These are phyloP conservation scores for Falco cherrug DNA, from an alignment of 2,797 vertebrate species.

Conservation along the genomic window DNA sequence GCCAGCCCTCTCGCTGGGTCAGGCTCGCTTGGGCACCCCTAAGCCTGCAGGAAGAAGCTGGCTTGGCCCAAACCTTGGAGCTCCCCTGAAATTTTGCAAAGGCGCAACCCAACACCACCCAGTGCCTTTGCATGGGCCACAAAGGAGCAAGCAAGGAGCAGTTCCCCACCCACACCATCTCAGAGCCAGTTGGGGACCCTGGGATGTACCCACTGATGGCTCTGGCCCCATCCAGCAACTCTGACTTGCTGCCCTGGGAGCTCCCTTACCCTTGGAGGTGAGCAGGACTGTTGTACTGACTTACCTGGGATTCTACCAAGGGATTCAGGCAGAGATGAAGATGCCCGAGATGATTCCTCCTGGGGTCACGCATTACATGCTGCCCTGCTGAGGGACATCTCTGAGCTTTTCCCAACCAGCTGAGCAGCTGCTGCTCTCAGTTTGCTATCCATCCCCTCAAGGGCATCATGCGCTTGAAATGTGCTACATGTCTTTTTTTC, in stretches of 20 bases:
- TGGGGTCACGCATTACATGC: fast-evolving
- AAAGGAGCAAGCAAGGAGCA: neutral
- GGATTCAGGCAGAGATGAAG: neutral
- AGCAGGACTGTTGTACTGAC: neutral
- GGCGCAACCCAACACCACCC: neutral
- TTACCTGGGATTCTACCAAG: neutral
- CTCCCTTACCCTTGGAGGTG: neutral
- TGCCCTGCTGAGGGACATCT: neutral
- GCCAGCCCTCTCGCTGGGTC: fast-evolving
- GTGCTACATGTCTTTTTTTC: neutral
- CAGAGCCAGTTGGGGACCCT: neutral
- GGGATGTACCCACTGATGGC: neutral
- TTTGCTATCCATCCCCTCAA: neutral
- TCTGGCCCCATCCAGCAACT: neutral
- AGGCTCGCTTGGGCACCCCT: neutral
- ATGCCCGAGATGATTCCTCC: neutral
- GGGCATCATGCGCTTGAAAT: neutral
- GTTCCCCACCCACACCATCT: fast-evolving
- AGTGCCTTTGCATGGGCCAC: neutral
- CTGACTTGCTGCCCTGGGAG: neutral
- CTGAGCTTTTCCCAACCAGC: neutral
- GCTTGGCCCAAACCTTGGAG: neutral
- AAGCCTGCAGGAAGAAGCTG: neutral
- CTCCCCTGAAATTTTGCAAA: neutral
- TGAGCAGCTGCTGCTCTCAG: neutral